Evolutionary conservation across 1,140 invertebrate species (phyloP).

Genomic region (Drosophila jambulina): DNA sequence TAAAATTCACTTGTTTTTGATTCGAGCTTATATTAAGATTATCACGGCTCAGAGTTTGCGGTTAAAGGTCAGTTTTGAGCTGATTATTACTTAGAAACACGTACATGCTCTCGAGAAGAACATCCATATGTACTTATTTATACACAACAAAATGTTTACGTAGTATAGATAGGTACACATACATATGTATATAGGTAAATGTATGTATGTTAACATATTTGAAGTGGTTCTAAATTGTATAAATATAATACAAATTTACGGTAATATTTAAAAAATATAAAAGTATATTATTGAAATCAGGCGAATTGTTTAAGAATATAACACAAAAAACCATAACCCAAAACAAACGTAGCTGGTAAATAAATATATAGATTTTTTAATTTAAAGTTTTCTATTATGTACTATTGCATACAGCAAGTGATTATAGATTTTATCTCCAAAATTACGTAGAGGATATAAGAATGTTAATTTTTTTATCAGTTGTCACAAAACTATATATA

Average conservation of each 20-base stretch:
- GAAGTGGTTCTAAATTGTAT: slow-evolving; percentile 1
- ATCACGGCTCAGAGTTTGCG: slow-evolving; percentile 5
- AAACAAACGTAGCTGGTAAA: neutral
- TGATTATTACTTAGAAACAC: slow-evolving; percentile 24
- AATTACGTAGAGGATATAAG: neutral
- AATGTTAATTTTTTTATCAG: neutral
- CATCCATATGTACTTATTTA: neutral
- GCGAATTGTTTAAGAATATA: neutral
- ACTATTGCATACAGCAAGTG: neutral
- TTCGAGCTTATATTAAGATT: slow-evolving; percentile 2
- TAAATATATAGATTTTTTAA: too few relatives aligned
- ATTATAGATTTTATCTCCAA: neutral
- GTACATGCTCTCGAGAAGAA: slow-evolving; percentile 3
- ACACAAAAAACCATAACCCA: neutral
- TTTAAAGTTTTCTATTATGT: neutral
- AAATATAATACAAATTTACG: neutral
- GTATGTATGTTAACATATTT: neutral
- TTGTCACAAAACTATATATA: too few relatives aligned
- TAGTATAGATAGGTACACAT: neutral
- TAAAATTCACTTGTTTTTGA: slow-evolving; percentile 19
- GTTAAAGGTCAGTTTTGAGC: slow-evolving; percentile 34
- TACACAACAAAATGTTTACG: slow-evolving; percentile 2
- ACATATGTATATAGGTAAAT: neutral
- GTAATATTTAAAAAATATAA: neutral
- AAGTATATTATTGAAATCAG: neutral